Conservation (phyloP, 2,888 invertebrate genomes). For the Trisateles emortualis region DNA sequence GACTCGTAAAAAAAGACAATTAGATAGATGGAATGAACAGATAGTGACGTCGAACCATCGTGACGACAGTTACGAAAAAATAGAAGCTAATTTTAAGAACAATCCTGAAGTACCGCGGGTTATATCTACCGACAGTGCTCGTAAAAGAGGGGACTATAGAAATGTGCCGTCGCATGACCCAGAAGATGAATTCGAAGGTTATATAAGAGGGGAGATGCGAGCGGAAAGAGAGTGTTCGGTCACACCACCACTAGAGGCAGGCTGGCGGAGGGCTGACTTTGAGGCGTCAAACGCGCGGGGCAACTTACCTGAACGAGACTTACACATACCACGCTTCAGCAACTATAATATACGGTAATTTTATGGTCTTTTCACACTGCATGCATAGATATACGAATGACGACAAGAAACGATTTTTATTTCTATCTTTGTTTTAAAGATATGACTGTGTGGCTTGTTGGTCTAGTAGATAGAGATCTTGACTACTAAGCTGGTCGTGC, state of each 20-base stretch:
- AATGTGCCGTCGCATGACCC: slow-evolving; percentile 91
- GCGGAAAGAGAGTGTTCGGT: slow-evolving; percentile 62
- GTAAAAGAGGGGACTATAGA: slow-evolving; percentile 90
- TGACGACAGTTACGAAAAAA: slow-evolving; percentile 92
- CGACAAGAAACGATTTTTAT: too few species aligned
- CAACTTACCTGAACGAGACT: slow-evolving; percentile 81
- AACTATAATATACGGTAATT: slow-evolving; percentile 88
- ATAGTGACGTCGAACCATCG: slow-evolving; percentile 80
- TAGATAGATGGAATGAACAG: slow-evolving; percentile 84
- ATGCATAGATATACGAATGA: too few species aligned
- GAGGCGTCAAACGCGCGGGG: slow-evolving; percentile 59
- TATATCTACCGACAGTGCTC: slow-evolving; percentile 67
- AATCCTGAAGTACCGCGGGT: slow-evolving; percentile 71
- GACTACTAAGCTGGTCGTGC: too few species aligned
- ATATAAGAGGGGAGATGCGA: slow-evolving; percentile 66
- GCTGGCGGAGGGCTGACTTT: slow-evolving; percentile 69
- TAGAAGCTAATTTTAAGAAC: slow-evolving; percentile 89
- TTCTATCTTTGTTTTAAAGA: too few species aligned
- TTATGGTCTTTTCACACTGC: too few species aligned
- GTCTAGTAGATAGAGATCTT: too few species aligned
- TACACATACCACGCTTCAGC: slow-evolving; percentile 89
- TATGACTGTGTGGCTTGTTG: too few species aligned
- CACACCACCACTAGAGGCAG: slow-evolving; percentile 66
- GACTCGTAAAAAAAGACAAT: slow-evolving; percentile 87
- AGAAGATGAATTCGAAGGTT: slow-evolving; percentile 87